Percentiles rank a stretch among this genome's conserved stretches.
These are phyloP conservation scores for Ceraclea dissimilis DNA, from an alignment of 2,888 invertebrate species.

Conservation along the genomic window DNA sequence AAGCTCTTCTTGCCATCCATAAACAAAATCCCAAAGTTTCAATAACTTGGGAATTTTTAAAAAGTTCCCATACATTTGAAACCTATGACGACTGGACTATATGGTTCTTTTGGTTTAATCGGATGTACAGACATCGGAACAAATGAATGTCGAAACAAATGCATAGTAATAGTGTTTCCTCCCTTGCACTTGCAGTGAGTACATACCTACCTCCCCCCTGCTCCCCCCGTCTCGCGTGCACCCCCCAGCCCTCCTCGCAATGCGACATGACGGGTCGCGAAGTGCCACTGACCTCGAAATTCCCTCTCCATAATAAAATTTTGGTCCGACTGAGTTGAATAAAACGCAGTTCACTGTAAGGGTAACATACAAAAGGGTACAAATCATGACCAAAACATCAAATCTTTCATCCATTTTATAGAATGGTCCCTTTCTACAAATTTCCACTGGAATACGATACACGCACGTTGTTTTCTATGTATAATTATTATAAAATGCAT, in stretches of 20 bases:
- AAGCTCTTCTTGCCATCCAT: no score
- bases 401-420: not conserved
- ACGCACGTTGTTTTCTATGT: not conserved
- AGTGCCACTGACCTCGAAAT: slow-evolving; percentile 39
- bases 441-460: not conserved
- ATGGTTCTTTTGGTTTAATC: no score
- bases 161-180: not conserved
- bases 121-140: no score
- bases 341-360: not conserved
- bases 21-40: no score
- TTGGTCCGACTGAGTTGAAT: not conserved
- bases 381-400: not conserved
- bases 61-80: no score
- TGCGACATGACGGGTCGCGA: slow-evolving; percentile 44
- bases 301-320: slow-evolving; percentile 17
- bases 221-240: slow-evolving; percentile 10
- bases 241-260: slow-evolving; percentile 27
- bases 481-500: not conserved
- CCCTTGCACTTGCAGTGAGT: slow-evolving; percentile 2
- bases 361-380: not conserved
- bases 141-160: no score
- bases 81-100: no score
- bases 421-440: not conserved
- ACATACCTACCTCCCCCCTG: slow-evolving; percentile 5
- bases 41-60: no score